phyloP scores from a whole-genome alignment of 1,140 invertebrate genomes.

The Notospermus geniculatus region DNA sequence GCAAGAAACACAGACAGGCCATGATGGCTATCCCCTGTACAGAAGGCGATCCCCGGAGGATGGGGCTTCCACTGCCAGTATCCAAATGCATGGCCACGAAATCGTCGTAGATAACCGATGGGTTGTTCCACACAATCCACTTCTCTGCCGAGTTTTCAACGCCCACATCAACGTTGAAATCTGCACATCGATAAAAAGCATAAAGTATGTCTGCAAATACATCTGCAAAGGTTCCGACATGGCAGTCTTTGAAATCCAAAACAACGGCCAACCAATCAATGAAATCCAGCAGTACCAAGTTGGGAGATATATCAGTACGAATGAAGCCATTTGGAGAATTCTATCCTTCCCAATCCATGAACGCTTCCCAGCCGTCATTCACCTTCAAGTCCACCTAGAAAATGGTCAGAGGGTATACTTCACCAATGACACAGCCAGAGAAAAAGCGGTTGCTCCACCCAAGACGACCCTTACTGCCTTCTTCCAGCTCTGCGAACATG shows the following conservation, averaged over 20 bases:
- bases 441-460: constrained; percentile 34
- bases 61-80: background rate
- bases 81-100: background rate
- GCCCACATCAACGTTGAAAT: too few relatives aligned
- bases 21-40: too few relatives aligned
- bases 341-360: constrained; percentile 46
- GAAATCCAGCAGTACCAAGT: too few relatives aligned
- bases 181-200: background rate
- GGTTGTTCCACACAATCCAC: constrained; percentile 1
- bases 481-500: constrained; percentile 45
- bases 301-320: too few relatives aligned
- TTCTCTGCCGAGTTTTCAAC: constrained; percentile 17
- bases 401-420: constrained; percentile 56
- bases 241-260: background rate
- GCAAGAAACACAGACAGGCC: too few relatives aligned
- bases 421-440: constrained; percentile 32
- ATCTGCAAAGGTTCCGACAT: constrained; percentile 30
- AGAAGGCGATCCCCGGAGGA: background rate
- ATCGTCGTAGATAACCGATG: background rate
- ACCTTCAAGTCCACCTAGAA: constrained; percentile 58
- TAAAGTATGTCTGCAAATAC: too few relatives aligned
- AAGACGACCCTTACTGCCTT: constrained; percentile 54
- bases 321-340: constrained; percentile 40
- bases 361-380: constrained; percentile 48
- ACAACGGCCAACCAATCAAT: background rate